Conservation (phyloP, 2,113 vertebrate species). For the Archilochus colubris region DNA sequence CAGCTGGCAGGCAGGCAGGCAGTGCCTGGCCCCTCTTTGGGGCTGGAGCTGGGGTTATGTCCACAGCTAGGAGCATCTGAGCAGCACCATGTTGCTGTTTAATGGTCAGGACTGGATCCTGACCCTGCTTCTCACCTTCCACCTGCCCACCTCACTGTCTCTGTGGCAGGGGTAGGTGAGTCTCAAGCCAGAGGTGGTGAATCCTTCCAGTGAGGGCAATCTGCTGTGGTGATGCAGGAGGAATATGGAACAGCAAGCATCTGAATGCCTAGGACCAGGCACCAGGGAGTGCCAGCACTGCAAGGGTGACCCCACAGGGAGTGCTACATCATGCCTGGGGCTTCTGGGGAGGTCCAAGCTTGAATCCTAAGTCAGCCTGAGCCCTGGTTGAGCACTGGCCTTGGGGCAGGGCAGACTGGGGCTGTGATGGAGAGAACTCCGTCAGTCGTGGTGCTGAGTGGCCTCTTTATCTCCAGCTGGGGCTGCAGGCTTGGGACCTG, state of each 20-base stretch:
- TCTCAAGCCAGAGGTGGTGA: not conserved
- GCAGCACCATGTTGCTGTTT: not conserved
- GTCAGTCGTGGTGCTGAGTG: fast-evolving
- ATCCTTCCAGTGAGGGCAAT: not conserved
- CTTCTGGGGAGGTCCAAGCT: not conserved
- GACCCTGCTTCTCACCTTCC: not conserved
- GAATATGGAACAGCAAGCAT: not conserved
- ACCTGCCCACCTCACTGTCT: fast-evolving
- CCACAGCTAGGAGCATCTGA: not conserved
- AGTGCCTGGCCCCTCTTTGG: not conserved
- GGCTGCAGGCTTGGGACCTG: not conserved
- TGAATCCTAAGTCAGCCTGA: fast-evolving
- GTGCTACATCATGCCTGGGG: fast-evolving
- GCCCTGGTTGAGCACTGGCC: not conserved
- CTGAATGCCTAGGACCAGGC: fast-evolving
- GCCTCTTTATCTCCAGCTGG: not conserved
- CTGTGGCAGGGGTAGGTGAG: not conserved
- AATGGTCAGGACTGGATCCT: not conserved
- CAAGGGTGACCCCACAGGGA: fast-evolving
- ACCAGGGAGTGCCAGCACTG: not conserved
- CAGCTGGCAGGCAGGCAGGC: not conserved
- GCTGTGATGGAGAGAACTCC: not conserved
- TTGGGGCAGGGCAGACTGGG: not conserved
- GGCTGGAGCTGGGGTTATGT: not conserved
- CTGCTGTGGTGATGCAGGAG: not conserved